Conservation (phyloP, 2,888 invertebrate genomes). For the Polyommatus icarus region DNA sequence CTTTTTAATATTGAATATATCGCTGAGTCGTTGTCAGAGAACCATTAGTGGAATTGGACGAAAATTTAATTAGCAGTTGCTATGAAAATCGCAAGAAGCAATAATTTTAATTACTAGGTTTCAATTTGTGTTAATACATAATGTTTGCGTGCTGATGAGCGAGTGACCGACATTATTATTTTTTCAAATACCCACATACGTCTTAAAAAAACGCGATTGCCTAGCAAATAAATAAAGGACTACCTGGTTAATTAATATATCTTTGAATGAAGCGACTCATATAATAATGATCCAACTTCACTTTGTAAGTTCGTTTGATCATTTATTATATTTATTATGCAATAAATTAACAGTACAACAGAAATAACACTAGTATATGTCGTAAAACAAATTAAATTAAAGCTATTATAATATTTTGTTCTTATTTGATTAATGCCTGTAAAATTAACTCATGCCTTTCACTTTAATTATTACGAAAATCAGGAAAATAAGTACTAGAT, state of each 20-base stretch:
- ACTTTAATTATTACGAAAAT: not conserved
- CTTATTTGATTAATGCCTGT: not conserved
- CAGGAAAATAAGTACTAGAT: not conserved
- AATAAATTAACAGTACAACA: too few species aligned
- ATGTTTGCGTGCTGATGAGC: too few species aligned
- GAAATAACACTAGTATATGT: too few species aligned
- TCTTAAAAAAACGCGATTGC: too few species aligned
- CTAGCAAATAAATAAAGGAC: too few species aligned
- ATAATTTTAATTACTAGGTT: conserved; percentile 21
- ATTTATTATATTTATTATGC: too few species aligned
- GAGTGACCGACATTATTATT: too few species aligned
- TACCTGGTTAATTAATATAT: too few species aligned
- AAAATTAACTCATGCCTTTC: not conserved
- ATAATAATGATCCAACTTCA: too few species aligned
- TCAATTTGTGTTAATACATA: not conserved
- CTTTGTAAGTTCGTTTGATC: too few species aligned
- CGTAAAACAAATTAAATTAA: not conserved
- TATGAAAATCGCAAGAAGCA: conserved; percentile 13
- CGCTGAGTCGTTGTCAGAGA: conserved; percentile 18
- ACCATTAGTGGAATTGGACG: conserved; percentile 28
- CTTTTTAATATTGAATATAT: conserved; percentile 27
- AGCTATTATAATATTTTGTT: not conserved
- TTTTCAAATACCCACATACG: too few species aligned
- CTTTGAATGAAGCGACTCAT: too few species aligned
- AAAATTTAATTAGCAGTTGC: conserved; percentile 23